phyloP scores from a whole-genome alignment of 2,888 invertebrate species.

The Eucera pruinosa region DNA sequence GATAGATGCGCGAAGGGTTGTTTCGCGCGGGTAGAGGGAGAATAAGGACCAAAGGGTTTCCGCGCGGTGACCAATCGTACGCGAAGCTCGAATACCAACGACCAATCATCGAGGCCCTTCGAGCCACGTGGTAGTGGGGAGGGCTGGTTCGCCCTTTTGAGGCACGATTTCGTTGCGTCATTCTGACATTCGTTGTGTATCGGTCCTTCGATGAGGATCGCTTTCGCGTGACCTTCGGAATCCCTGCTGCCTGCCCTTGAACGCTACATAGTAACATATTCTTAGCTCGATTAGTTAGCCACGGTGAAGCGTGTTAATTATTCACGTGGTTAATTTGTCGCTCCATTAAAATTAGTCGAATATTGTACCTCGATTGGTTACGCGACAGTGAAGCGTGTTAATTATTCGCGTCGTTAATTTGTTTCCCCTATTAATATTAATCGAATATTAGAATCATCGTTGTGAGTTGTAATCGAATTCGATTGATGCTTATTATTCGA shows the following conservation, averaged over 20 bases:
- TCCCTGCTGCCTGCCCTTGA: not conserved
- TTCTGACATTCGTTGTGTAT: constrained; percentile 81
- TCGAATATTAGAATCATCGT: too few relatives aligned
- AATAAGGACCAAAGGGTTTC: constrained; percentile 76
- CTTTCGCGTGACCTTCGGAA: constrained; percentile 32
- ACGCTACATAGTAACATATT: not conserved
- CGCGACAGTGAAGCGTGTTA: too few relatives aligned
- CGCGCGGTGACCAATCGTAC: constrained; percentile 65
- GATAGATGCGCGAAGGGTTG: constrained; percentile 83
- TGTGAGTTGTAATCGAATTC: not conserved
- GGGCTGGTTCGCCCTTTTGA: constrained; percentile 80
- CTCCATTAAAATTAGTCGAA: too few relatives aligned
- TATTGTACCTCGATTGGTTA: too few relatives aligned
- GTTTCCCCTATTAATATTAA: too few relatives aligned
- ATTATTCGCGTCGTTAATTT: too few relatives aligned
- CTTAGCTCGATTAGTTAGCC: not conserved
- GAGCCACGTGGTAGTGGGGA: constrained; percentile 73
- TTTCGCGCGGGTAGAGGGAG: constrained; percentile 59
- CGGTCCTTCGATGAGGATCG: constrained; percentile 69
- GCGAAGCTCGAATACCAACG: constrained; percentile 43
- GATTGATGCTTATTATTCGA: not conserved
- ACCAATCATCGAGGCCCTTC: constrained; percentile 70
- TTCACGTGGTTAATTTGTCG: not conserved
- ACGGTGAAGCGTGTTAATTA: constrained; percentile 20
- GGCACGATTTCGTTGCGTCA: constrained; percentile 81